Evolutionary conservation across 2,888 invertebrate genomes (phyloP), one percentile per base, ranked within the genome.

Genomic region (Camptogramma bilineatum): DNA sequence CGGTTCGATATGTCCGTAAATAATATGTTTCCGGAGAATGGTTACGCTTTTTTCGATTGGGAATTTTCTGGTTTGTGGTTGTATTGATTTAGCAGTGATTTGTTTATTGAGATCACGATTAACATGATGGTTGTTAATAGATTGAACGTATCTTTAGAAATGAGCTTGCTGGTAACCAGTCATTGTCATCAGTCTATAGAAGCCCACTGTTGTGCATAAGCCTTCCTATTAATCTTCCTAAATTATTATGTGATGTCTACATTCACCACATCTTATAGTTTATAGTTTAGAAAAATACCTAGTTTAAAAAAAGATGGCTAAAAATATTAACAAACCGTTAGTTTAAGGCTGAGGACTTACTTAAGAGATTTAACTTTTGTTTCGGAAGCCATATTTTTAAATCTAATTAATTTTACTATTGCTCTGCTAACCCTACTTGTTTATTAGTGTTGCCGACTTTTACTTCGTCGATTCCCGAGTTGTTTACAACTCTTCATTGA

Each of bases 401-500:
- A 44, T 44, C 17, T 1, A 10, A 13, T 39, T 39, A 17, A 17
- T 44, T 44, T 16, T 4, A 17, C 17, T 16, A 2, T 16, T 44
- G 18, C 24, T 44, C 9, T 52, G 53, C 61, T 44, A 53, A 17
- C 42, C 34, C 50, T 34, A 50, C 24, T 57, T 63, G 59, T 64
- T 72, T 69, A 68, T 70, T 62, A 58, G 44, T 48, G 31, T 24
- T 51, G 48, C 57, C 54, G 58, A 52, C 50, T 66, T 73, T 52
- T 68, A 68, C 71, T 71, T 64, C 64, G 34, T 16, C 64, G 48
- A 61, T 56, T 75, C 59, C 69, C 58, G 52, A 70, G 67, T 72
- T 74, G 72, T 73, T 74, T 69, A 72, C 70, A 64, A 64, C 61
- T 70, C 62, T 66, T 67, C 52, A 69, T 66, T 71, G 70, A 62